Evolutionary conservation across 35 echinoderm and acorn worm genomes (phyloP), one percentile per base, ranked within the genome.

Genomic region (Apostichopus californicus): DNA sequence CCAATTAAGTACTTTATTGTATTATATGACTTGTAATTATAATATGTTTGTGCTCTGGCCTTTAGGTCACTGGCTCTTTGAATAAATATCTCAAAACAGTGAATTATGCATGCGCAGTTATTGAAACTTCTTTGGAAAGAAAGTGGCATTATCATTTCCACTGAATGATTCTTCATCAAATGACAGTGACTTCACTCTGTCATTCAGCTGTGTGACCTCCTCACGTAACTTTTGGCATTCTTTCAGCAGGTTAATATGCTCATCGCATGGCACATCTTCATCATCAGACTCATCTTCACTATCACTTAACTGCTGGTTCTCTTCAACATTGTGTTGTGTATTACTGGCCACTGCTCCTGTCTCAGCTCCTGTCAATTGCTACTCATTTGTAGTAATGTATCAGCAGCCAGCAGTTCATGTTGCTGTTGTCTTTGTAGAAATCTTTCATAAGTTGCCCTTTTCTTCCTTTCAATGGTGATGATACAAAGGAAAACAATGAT

Each of bases 401-500:
- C 14, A 79, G 77, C 77, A 46, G 77, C 17, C 77, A 79, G 1
- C 6, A 28, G 26, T 28, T 28, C 26, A 28, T 28, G 26, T 28
- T 28, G 26, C 26, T 28, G 26, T 28, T 28, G 26, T 28, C 26
- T 28, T 1, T 1, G 26, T 28, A 28, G 26, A 28, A 28, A 28
- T 28, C 26, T 28, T 28, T 28, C 26, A 28, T 28, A 79, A 78
- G 77, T 21, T 78, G 77, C 26, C 26, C 1, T 28, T 28, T 28
- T 78, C 20, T 78, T 28, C 77, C 58, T 54, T 85, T 85, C 81
- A 55, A 52, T 85, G 46, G 11, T 11, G n/a, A 55, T 54, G 56
- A 28, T 2, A 9, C 22, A 53, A 85, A 85, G 56, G 81, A 85
- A 85, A 55, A 85, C 46, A 54, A n/a, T 84, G 81, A 85, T 85